Base-by-base conservation (phyloP, 2,797 vertebrate genomes). In the Saxicola maurus region DNA sequence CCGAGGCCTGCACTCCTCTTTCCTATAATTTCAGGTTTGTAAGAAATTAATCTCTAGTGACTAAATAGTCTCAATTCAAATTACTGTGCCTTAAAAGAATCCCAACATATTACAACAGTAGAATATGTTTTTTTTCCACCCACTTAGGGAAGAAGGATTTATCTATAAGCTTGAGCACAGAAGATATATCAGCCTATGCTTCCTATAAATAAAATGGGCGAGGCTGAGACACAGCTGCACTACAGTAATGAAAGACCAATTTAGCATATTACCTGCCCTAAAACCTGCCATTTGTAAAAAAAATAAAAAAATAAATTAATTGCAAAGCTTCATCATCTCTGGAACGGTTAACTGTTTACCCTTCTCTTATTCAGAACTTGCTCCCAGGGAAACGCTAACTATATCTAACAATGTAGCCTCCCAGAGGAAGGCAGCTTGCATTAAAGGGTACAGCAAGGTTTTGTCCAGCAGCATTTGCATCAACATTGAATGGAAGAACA, bases 141-240 rank as follows among this genome's bases (percentile, higher is more conserved):
- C 64, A 27, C 20, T 42, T 12, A 18, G 18, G n/a, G 31, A 87
- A 82, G 62, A 61, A 53, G 57, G 45, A 59, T 61, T 90, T 75
- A 86, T 89, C 91, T 86, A 64, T 74, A 94, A 95, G 92, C 92
- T 82, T 67, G 81, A 66, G 12, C 43, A 85, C 2, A 2, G 45
- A 77, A 83, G 68, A 60, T 5, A 21, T 37, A 83, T 5, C 85
- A 95, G 82, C 23, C 85, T 73, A 20, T 28, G 55, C 42, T 35
- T 92, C 59, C 78, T 61, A 16, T 17, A 95, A 96, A 96, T 92
- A 94, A 96, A 93, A 97, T 94, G 95, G 96, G 97, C 68, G 95
- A 97, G 96, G 96, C 94, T 69, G 72, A 91, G 82, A 82, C 76
- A 75, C 88, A 95, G 94, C 88, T 94, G 87, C 77, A 78, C 61